Percentiles rank a stretch among this genome's conserved stretches.
These are phyloP conservation scores for Chamaetylas fuelleborni DNA, from an alignment of 2,113 vertebrate species.

Conservation along the genomic window DNA sequence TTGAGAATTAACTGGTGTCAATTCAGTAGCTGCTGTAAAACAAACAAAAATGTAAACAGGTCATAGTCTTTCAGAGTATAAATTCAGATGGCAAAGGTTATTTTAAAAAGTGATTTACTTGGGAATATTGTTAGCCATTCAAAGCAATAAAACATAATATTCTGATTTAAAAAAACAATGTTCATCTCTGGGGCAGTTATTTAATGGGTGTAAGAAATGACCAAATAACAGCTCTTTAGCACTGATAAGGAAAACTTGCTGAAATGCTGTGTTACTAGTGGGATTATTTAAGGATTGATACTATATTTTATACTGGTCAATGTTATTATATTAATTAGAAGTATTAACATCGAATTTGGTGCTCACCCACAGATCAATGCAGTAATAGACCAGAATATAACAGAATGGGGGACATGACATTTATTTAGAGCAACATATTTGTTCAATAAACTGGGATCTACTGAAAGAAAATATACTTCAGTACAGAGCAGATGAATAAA, in stretches of 20 bases:
- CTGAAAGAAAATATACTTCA: neutral
- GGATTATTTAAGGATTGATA: neutral
- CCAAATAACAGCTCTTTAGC: neutral
- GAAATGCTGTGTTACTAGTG: neutral
- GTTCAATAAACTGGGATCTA: neutral
- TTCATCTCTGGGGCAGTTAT: neutral
- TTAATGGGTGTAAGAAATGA: neutral
- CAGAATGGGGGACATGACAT: neutral
- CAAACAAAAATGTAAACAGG: neutral
- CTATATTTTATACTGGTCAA: neutral
- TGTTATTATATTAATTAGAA: neutral
- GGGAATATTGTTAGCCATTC: neutral
- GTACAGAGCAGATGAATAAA: neutral
- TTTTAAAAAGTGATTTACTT: neutral
- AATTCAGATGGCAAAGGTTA: neutral
- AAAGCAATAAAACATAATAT: neutral
- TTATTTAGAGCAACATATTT: neutral
- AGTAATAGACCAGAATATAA: neutral
- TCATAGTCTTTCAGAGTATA: neutral
- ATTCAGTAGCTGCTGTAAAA: neutral
- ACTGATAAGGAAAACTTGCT: neutral
- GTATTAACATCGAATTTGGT: neutral
- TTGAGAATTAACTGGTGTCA: neutral
- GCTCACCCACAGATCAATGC: neutral
- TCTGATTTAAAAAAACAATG: neutral